Evolutionary conservation across 2,888 invertebrate species (phyloP).

Genomic region (Brachyptera putata): DNA sequence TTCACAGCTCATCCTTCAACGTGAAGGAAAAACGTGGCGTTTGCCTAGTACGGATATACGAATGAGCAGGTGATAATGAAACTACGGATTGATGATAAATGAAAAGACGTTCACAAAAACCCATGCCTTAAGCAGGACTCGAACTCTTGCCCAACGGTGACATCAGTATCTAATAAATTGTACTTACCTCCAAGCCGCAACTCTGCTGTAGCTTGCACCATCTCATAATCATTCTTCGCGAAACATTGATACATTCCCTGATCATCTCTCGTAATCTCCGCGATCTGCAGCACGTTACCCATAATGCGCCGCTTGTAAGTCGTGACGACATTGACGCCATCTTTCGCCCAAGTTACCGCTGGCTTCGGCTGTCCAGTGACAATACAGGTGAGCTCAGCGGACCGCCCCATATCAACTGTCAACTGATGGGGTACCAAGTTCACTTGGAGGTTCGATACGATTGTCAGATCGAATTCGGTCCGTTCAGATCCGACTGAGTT

Average conservation of each 20-base stretch:
- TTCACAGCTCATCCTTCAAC: too few relatives aligned
- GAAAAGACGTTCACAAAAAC: too few relatives aligned
- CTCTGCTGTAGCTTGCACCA: constrained; percentile 42
- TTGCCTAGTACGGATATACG: too few relatives aligned
- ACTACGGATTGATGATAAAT: too few relatives aligned
- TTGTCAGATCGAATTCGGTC: constrained; percentile 43
- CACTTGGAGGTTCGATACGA: constrained; percentile 44
- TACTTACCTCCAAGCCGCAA: constrained; percentile 37
- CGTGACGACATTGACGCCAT: constrained; percentile 35
- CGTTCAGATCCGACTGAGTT: constrained; percentile 33
- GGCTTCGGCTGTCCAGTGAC: constrained; percentile 33
- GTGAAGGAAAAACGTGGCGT: too few relatives aligned
- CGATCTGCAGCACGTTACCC: constrained; percentile 36
- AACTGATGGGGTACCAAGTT: constrained; percentile 44
- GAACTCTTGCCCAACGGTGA: too few relatives aligned
- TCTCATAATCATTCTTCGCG: constrained; percentile 38
- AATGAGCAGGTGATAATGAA: too few relatives aligned
- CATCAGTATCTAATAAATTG: too few relatives aligned
- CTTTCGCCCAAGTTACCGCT: constrained; percentile 37
- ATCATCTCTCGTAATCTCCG: constrained; percentile 40
- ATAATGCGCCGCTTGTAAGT: constrained; percentile 11
- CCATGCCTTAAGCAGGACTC: too few relatives aligned
- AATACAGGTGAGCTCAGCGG: constrained; percentile 44
- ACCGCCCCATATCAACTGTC: constrained; percentile 45
- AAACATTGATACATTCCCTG: constrained; percentile 43